Conservation (phyloP, 2,113 vertebrate genomes). For the Muntiacus reevesi region DNA sequence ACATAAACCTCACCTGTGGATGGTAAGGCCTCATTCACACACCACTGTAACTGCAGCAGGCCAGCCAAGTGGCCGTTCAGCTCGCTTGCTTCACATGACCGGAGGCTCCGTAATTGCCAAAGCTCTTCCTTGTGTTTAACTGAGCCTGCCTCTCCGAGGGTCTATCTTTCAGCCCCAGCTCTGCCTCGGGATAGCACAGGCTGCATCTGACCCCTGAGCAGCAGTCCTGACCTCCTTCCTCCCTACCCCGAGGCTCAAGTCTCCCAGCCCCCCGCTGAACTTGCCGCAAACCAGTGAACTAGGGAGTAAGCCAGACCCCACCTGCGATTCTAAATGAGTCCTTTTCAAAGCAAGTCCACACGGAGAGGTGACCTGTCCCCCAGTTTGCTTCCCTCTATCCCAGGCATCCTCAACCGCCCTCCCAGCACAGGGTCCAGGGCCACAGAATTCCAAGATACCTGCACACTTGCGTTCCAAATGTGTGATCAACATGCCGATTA, state of each 20-base stretch:
- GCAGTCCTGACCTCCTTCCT: neutral
- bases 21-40: fast-evolving
- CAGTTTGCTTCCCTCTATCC: fast-evolving
- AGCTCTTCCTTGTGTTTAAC: neutral
- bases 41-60: fast-evolving
- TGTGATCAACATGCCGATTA: fast-evolving
- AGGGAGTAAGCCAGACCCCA: fast-evolving
- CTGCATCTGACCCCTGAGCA: neutral
- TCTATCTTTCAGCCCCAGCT: neutral
- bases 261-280: neutral
- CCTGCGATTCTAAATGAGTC: fast-evolving
- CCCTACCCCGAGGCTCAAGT: neutral
- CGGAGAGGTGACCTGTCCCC: fast-evolving
- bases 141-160: neutral
- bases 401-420: neutral
- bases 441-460: fast-evolving
- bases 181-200: neutral
- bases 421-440: neutral
- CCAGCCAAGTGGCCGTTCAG: neutral
- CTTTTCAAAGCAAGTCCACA: neutral
- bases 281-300: neutral
- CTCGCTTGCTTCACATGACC: fast-evolving
- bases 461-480: fast-evolving
- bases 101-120: fast-evolving
- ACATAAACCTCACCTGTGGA: fast-evolving